A percentile compares a stretch with the other conserved stretches of the same genome.
These are phyloP conservation scores for Girardinichthys multiradiatus DNA, from an alignment of 2,113 vertebrate genomes.

Conservation along the genomic window DNA sequence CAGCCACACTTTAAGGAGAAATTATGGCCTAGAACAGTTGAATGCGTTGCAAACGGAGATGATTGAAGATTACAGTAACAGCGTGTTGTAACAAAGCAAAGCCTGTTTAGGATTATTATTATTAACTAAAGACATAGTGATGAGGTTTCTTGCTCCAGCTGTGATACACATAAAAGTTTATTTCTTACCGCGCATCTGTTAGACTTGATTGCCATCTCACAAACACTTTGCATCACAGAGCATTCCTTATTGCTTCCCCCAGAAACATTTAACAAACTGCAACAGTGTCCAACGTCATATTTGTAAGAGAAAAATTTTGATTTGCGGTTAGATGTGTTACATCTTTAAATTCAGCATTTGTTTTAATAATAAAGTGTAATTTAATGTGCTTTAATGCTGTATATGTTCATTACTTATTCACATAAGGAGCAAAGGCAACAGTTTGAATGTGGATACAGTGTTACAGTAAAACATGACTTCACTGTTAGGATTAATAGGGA, in stretches of 20 bases:
- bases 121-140: neutral
- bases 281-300: neutral
- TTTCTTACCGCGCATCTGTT: neutral
- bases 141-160: neutral
- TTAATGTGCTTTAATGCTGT: too few species aligned
- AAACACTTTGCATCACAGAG: neutral
- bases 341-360: too few species aligned
- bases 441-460: too few species aligned
- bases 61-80: neutral
- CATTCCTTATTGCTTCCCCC: neutral
- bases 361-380: too few species aligned
- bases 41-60: neutral
- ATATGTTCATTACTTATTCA: too few species aligned
- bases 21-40: constrained; percentile 7
- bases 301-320: too few species aligned
- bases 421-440: too few species aligned
- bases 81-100: neutral
- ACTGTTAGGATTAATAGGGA: too few species aligned
- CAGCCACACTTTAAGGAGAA: constrained; percentile 23
- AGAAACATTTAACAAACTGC: neutral
- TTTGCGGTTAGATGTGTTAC: too few species aligned
- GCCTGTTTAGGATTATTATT: neutral
- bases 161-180: neutral
- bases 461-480: too few species aligned
- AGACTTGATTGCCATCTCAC: too few species aligned